Base-by-base conservation (phyloP, 1,140 invertebrate genomes). In the Drosophila lowei region DNA sequence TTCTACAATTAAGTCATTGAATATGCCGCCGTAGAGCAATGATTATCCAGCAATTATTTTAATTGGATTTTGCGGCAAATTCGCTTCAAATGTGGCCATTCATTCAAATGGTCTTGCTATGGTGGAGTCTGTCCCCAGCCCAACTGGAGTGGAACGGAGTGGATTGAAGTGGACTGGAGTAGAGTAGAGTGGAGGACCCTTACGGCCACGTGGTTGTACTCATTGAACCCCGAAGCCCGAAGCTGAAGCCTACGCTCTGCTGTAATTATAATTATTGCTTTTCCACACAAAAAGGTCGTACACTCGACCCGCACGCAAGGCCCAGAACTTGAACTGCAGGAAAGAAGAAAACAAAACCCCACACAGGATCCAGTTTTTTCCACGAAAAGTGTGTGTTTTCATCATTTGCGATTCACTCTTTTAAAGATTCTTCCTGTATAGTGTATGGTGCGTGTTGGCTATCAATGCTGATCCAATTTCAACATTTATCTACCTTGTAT, bases 391-490 rank as follows among this genome's bases (percentile, higher is more conserved):
- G 5, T 21, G 8, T 34, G 13, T 25, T 16, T 46, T 47, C 18
- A 49, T 61, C 41, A 54, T 44, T 55, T 34, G 2, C 11, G 23
- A n/a, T 66, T 16, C 28, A 13, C n/a, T n/a, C 15, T 42, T 48
- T 57, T 25, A 53, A 49, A 60, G 30, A 41, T 21, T 18, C 8
- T 42, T 46, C 8, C 30, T 50, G 4, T 42, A 44, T 28, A 28
- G 6, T 28, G 46, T 18, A 43, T 9, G 30, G 42, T 47, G 34
- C 44, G 61, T 21, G 60, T 25, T 41, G 47, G 59, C 66, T 76
- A 80, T 85, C 64, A 80, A 77, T 86, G 70, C 64, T 81, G 83
- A 85, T 85, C 83, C 71, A 81, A 85, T 88, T 88, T 81, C 70
- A 68, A 67, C 73, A 68, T 77, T 86, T 80, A 77, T 85, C 67